These are phyloP conservation scores for Girardinus metallicus DNA, from an alignment of 2,797 vertebrate genomes.

Conservation along the genomic window DNA sequence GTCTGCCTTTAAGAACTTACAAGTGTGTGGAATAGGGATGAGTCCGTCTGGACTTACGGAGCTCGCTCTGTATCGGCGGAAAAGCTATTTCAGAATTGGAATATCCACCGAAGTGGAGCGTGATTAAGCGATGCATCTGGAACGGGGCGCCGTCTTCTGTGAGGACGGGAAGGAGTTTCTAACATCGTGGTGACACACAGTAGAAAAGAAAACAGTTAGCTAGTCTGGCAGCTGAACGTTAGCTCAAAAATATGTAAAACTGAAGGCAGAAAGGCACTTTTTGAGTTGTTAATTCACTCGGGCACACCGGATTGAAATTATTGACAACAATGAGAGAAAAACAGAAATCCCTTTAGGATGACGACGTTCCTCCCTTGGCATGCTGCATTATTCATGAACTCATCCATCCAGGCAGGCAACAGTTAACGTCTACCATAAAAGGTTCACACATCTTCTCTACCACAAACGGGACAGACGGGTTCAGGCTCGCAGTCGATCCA, in stretches of 20 bases:
- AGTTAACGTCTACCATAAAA: conserved; percentile 44
- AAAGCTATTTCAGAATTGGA: conserved; percentile 75
- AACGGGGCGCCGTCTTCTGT: conserved; percentile 31
- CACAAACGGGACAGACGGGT: conserved; percentile 34
- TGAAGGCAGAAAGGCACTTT: conserved; percentile 69
- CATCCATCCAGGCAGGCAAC: conserved; percentile 16
- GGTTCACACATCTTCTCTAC: conserved; percentile 27
- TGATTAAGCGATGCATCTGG: conserved; percentile 66
- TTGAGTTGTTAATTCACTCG: conserved; percentile 55
- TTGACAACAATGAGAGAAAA: conserved; percentile 46
- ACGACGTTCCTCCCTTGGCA: conserved; percentile 18
- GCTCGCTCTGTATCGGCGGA: conserved; percentile 32
- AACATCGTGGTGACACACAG: conserved; percentile 11
- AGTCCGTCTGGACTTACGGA: conserved; percentile 65
- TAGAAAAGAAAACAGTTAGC: conserved; percentile 11
- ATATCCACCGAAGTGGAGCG: conserved; percentile 69
- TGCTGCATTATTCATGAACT: conserved; percentile 55
- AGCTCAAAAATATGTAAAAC: conserved; percentile 40
- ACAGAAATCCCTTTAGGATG: conserved; percentile 41
- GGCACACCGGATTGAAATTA: conserved; percentile 52
- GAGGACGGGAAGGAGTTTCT: conserved; percentile 26
- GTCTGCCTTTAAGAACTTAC: conserved; percentile 71
- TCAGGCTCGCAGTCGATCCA: conserved; percentile 68
- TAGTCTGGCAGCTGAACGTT: conserved; percentile 29
- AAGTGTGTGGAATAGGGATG: conserved; percentile 59